Conservation (phyloP, 2,113 vertebrate species). For the Pomatorhinus ruficollis region DNA sequence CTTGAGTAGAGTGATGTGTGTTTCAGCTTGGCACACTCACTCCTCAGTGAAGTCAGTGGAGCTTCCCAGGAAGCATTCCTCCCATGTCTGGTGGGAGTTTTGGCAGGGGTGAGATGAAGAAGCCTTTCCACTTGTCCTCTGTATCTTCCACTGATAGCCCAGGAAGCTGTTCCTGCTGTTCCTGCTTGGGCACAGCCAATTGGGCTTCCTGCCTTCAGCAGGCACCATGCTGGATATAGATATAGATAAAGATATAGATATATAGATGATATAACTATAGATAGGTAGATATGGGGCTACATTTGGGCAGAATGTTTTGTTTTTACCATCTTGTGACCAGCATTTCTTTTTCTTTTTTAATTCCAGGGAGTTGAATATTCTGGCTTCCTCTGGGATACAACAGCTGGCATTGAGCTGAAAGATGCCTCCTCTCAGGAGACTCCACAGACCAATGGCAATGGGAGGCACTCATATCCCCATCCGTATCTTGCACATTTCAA, state of each 20-base stretch:
- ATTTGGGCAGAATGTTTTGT: background rate
- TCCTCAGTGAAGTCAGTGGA: background rate
- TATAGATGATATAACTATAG: too few relatives aligned
- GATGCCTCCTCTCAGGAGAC: conserved; percentile 73
- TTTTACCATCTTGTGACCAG: background rate
- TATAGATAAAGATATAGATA: too few relatives aligned
- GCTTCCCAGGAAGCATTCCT: background rate
- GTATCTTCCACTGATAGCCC: background rate
- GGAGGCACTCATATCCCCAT: conserved; percentile 67
- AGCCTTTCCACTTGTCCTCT: background rate
- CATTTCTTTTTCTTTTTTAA: background rate
- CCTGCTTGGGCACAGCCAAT: background rate
- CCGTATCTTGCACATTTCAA: conserved; percentile 85
- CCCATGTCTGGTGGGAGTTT: background rate
- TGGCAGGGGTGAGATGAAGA: background rate
- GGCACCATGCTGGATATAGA: background rate
- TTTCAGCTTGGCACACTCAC: background rate
- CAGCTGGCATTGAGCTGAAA: conserved; percentile 85
- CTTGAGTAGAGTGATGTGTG: accelerated
- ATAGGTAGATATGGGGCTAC: background rate
- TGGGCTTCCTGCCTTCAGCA: background rate
- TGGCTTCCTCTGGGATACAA: conserved; percentile 91
- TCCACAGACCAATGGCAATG: conserved; percentile 79
- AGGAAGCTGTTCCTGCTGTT: background rate
- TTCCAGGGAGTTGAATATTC: conserved; percentile 81